These are phyloP conservation scores for Catharus minimus DNA, from an alignment of 2,113 vertebrate species.

Conservation along the genomic window DNA sequence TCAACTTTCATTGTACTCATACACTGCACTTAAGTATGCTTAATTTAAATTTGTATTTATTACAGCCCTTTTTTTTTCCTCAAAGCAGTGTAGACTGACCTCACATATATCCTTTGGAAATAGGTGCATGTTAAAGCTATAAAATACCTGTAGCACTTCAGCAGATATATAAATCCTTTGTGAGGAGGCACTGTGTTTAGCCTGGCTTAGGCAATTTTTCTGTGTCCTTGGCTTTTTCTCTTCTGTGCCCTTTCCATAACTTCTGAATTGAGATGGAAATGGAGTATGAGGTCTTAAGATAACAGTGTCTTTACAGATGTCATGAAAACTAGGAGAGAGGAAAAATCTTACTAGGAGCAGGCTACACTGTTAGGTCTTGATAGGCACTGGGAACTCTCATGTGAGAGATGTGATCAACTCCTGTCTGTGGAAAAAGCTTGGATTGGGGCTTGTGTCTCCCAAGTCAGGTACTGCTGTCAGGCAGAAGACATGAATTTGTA, in stretches of 20 bases:
- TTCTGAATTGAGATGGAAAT: not conserved
- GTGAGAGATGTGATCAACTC: not conserved
- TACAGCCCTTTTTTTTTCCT: not conserved
- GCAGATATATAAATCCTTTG: conserved; percentile 19
- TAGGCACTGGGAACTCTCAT: not conserved
- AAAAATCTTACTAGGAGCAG: not conserved
- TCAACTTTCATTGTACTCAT: not conserved
- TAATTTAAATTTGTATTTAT: conserved; percentile 17
- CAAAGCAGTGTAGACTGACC: not conserved
- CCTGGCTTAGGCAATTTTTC: not conserved
- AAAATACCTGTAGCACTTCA: not conserved
- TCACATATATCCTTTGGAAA: conserved; percentile 50
- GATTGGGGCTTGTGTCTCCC: not conserved
- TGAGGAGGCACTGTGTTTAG: not conserved
- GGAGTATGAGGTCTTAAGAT: not conserved
- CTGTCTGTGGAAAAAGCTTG: not conserved
- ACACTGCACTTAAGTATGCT: not conserved
- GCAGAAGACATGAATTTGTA: not conserved
- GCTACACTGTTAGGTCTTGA: not conserved
- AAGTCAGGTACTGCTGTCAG: not conserved
- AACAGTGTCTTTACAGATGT: not conserved
- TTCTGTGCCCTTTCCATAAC: not conserved
- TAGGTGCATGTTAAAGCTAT: not conserved
- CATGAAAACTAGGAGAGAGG: not conserved
- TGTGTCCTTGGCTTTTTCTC: not conserved